Conservation (phyloP, 2,113 vertebrate genomes). For the Cyphomyrus discorhynchus region DNA sequence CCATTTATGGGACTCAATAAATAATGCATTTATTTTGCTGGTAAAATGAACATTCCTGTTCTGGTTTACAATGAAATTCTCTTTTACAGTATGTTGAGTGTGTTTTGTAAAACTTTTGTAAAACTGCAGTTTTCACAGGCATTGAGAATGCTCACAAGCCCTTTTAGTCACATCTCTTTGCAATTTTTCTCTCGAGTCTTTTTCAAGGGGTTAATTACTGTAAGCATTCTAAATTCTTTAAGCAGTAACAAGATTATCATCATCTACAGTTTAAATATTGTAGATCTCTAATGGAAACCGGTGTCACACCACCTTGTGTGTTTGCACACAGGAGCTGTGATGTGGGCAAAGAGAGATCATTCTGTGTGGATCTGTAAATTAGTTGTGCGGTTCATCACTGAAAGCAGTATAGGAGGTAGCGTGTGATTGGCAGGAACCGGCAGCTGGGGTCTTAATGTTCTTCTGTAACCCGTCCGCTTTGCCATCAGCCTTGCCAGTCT, state of each 20-base stretch:
- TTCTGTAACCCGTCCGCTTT: not conserved
- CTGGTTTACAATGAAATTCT: not conserved
- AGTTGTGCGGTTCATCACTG: not conserved
- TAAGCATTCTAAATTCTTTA: not conserved
- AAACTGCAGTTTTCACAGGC: not conserved
- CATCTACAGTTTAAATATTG: not conserved
- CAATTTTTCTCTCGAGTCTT: not conserved
- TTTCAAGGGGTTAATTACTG: not conserved
- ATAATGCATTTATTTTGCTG: not conserved
- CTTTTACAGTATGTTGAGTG: not conserved
- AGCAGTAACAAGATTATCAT: not conserved
- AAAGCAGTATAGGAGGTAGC: not conserved
- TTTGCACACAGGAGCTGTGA: not conserved
- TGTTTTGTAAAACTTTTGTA: not conserved
- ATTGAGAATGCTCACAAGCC: not conserved
- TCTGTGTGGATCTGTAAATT: not conserved
- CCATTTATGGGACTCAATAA: not conserved
- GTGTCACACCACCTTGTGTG: not conserved
- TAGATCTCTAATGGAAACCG: not conserved
- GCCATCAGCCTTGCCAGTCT: slow-evolving; percentile 5
- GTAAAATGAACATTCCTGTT: not conserved
- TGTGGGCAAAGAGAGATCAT: not conserved
- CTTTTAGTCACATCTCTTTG: not conserved
- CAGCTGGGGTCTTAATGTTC: not conserved
- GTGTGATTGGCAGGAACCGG: not conserved